These are phyloP conservation scores for Busseola fusca DNA, from an alignment of 2,888 invertebrate genomes.

Conservation along the genomic window DNA sequence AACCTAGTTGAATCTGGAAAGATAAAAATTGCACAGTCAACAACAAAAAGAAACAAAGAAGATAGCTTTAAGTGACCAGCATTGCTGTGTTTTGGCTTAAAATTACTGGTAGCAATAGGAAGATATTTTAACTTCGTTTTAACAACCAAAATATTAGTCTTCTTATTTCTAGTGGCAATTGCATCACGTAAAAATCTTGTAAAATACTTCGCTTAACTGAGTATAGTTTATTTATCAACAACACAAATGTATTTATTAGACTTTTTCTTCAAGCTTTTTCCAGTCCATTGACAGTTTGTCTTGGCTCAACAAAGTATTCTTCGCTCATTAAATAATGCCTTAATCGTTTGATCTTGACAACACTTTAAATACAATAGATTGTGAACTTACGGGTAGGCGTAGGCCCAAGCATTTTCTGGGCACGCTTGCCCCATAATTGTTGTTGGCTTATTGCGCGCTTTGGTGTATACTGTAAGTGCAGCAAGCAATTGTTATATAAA, in stretches of 20 bases:
- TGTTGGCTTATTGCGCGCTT: too few species aligned
- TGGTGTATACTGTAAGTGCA: too few species aligned
- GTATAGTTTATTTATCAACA: background rate
- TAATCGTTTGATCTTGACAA: background rate
- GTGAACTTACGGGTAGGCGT: background rate
- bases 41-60: too few species aligned
- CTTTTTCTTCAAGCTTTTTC: background rate
- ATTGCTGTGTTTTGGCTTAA: background rate
- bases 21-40: slow-evolving; percentile 20
- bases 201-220: background rate
- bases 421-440: too few species aligned
- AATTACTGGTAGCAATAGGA: background rate
- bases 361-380: background rate
- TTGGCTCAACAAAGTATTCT: background rate
- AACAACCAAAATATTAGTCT: background rate
- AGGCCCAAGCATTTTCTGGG: too few species aligned
- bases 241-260: background rate
- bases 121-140: background rate
- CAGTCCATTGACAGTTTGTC: background rate
- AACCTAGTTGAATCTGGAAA: slow-evolving; percentile 17
- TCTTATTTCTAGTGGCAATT: background rate
- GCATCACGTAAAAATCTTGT: background rate
- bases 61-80: background rate
- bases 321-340: background rate
- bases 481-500: too few species aligned